These are phyloP conservation scores for Borostomias antarcticus DNA, from an alignment of 2,797 vertebrate species.

Conservation along the genomic window DNA sequence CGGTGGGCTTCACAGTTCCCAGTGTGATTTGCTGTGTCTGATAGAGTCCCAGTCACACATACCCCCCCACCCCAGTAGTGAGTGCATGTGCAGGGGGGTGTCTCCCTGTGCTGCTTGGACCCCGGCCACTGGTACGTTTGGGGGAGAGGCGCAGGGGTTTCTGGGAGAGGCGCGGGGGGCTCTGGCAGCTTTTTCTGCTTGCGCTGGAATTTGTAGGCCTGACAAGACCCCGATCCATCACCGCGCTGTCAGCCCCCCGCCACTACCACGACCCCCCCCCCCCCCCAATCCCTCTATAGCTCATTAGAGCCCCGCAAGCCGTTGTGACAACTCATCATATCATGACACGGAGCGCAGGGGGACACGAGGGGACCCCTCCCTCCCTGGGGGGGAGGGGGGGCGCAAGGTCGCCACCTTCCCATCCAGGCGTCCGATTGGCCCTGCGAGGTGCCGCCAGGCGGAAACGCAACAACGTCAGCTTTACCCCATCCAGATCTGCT, in stretches of 20 bases:
- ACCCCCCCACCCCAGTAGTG: too few relatives aligned
- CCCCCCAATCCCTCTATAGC: constrained; percentile 69
- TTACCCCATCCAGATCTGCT: constrained; percentile 67
- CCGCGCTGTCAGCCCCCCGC: constrained; percentile 64
- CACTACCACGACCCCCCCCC: constrained; percentile 19
- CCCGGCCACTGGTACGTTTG: constrained; percentile 59
- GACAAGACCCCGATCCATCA: constrained; percentile 78
- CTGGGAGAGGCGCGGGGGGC: constrained; percentile 62
- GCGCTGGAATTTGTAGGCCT: constrained; percentile 78
- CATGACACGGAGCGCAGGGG: constrained; percentile 77
- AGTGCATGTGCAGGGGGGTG: too few relatives aligned
- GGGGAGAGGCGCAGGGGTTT: too few relatives aligned
- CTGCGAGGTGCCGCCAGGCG: constrained; percentile 74
- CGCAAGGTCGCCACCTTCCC: constrained; percentile 77
- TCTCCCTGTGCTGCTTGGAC: constrained; percentile 65
- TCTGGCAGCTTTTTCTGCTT: constrained; percentile 74
- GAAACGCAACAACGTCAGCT: constrained; percentile 77
- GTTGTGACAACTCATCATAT: constrained; percentile 85
- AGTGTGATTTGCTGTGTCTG: too few relatives aligned
- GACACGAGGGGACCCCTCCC: constrained; percentile 25
- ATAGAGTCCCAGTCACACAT: too few relatives aligned
- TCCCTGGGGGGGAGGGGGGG: constrained; percentile 66
- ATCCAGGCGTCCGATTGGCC: constrained; percentile 79
- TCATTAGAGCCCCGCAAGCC: constrained; percentile 78
- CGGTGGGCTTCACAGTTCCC: too few relatives aligned